Evolutionary conservation across 2,888 invertebrate species (phyloP).

Genomic region (Tipula unca): DNA sequence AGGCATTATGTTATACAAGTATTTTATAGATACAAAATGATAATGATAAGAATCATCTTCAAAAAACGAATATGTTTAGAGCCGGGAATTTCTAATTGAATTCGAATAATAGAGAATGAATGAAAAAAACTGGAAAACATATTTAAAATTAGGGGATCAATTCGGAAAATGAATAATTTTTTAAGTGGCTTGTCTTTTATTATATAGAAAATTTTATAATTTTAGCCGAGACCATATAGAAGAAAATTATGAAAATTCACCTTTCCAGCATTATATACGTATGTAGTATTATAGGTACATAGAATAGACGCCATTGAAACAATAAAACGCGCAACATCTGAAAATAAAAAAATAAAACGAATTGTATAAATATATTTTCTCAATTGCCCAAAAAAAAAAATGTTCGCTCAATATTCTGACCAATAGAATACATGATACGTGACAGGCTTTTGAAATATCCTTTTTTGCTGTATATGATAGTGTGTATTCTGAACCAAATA

Average conservation of each 20-base stretch:
- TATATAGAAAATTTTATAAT: not conserved
- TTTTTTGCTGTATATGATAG: not conserved
- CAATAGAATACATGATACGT: slow-evolving; percentile 17
- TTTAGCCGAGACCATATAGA: not conserved
- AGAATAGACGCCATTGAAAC: not conserved
- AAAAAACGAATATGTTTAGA: not conserved
- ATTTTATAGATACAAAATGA: not conserved
- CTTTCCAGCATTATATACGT: not conserved
- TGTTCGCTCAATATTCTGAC: slow-evolving; percentile 15
- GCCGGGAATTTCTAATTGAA: not conserved
- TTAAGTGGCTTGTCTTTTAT: not conserved
- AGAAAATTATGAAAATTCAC: not conserved
- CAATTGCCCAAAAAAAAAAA: not conserved
- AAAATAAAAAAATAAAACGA: not conserved
- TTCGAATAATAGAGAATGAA: not conserved
- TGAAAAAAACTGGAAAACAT: not conserved
- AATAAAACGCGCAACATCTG: not conserved
- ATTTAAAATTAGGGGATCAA: not conserved
- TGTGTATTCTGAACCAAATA: not conserved
- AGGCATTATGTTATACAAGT: not conserved
- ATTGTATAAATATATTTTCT: not conserved
- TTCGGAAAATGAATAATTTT: not conserved
- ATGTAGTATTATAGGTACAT: not conserved
- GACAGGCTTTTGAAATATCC: slow-evolving; percentile 2
- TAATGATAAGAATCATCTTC: not conserved